Conservation (phyloP, 2,888 invertebrate genomes). For the Yponomeuta evonymella region DNA sequence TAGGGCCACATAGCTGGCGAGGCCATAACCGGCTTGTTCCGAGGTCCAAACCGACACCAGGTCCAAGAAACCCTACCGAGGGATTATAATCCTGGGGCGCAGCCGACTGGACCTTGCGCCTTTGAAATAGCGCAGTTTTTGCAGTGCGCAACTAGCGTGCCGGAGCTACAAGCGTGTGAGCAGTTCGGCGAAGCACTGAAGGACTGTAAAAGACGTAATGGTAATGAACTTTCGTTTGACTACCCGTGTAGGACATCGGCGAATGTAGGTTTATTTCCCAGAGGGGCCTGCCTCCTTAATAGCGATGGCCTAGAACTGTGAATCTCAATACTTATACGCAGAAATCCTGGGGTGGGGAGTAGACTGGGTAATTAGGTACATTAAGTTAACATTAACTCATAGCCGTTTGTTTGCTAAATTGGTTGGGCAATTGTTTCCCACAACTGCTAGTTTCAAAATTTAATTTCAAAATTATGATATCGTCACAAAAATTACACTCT, state of each 20-base stretch:
- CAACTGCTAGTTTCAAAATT: no score
- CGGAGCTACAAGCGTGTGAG: constrained; percentile 91
- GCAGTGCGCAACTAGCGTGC: constrained; percentile 89
- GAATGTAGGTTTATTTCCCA: background rate
- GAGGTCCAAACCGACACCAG: constrained; percentile 45
- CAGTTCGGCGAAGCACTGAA: constrained; percentile 96
- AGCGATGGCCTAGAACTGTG: no score
- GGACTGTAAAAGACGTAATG: constrained; percentile 90
- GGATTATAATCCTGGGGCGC: constrained; percentile 48
- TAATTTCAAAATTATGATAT: no score
- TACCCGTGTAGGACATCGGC: background rate
- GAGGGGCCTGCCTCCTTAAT: background rate
- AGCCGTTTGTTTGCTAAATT: background rate
- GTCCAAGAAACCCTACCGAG: constrained; percentile 48
- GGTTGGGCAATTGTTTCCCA: no score
- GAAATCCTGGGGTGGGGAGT: no score
- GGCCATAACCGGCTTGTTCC: constrained; percentile 80
- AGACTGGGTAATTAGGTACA: no score
- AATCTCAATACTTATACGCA: no score
- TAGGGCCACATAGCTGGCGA: constrained; percentile 93
- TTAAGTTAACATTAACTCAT: no score
- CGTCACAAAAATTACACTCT: no score
- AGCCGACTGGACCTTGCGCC: constrained; percentile 87
- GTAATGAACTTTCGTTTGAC: constrained; percentile 36
- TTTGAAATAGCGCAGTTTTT: constrained; percentile 96